A percentile compares a stretch with the other conserved stretches of the same genome.
Evolutionary conservation across 2,797 vertebrate genomes (phyloP).

Genomic region (Avahi laniger): DNA sequence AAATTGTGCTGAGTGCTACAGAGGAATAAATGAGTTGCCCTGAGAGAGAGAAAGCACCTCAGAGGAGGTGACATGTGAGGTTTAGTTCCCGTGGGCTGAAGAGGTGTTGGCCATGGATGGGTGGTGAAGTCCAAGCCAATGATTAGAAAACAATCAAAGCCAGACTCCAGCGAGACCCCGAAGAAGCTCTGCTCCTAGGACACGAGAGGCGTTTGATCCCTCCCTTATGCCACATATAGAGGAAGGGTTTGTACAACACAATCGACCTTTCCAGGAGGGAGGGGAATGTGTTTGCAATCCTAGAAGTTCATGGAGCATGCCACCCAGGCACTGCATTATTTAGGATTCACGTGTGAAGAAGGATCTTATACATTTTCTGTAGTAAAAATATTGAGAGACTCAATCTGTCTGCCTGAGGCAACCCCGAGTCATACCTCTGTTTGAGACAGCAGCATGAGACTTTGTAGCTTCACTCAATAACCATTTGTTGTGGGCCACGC

Average conservation of each 20-base stretch:
- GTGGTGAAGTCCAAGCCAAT: not conserved
- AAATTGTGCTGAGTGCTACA: not conserved
- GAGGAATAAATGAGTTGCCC: not conserved
- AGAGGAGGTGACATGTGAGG: not conserved
- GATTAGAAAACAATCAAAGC: not conserved
- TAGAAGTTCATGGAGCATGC: not conserved
- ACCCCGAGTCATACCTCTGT: not conserved
- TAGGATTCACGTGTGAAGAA: not conserved
- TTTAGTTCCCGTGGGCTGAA: not conserved
- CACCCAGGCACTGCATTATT: not conserved
- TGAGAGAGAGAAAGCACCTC: not conserved
- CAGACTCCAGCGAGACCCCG: not conserved
- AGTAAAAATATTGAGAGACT: not conserved
- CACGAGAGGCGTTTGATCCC: not conserved
- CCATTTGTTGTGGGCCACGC: not conserved
- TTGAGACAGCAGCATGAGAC: not conserved
- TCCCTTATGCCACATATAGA: not conserved
- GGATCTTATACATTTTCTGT: not conserved
- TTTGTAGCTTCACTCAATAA: not conserved
- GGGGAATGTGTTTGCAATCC: not conserved
- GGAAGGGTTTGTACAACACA: not conserved
- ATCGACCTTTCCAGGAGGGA: not conserved
- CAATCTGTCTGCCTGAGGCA: not conserved
- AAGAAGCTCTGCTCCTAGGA: not conserved
- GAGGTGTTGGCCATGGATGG: not conserved